Conservation (phyloP, 2,797 vertebrate genomes). For the Antennarius maculatus region DNA sequence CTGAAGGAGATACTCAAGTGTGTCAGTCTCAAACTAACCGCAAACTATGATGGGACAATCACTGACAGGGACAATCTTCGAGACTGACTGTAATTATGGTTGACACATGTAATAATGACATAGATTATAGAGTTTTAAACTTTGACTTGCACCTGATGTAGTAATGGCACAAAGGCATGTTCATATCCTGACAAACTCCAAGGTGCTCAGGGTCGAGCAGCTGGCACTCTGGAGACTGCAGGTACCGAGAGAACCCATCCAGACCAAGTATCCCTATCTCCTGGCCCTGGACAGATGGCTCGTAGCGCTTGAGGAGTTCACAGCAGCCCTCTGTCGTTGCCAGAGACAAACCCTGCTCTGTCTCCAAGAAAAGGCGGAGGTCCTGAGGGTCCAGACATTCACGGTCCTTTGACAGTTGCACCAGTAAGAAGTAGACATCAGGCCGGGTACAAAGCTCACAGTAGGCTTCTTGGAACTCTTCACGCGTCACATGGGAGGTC, state of each 20-base stretch:
- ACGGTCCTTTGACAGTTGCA: conserved; percentile 97
- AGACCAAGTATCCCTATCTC: conserved; percentile 91
- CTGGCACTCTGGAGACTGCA: conserved; percentile 94
- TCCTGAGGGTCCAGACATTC: conserved; percentile 96
- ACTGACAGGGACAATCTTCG: no score
- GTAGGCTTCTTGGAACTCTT: conserved; percentile 96
- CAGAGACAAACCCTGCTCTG: conserved; percentile 92
- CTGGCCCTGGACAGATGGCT: conserved; percentile 89
- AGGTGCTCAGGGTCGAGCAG: conserved; percentile 94
- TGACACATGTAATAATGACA: no score
- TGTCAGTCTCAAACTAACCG: no score
- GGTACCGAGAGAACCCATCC: conserved; percentile 94
- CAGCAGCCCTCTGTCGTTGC: conserved; percentile 92
- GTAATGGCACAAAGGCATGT: conserved; percentile 93
- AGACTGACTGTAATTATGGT: no score
- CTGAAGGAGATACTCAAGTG: no score
- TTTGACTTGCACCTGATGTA: conserved; percentile 82
- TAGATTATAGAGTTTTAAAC: neutral
- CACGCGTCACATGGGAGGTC: conserved; percentile 92
- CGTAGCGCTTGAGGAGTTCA: conserved; percentile 89
- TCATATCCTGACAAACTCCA: conserved; percentile 95
- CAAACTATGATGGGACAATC: no score
- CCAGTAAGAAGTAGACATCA: conserved; percentile 95
- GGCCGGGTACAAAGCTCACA: conserved; percentile 96
- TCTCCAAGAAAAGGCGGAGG: conserved; percentile 94